A percentile compares a stretch with the other conserved stretches of the same genome.
Evolutionary conservation across 2,797 vertebrate species (phyloP).

Genomic region (Buceros bicornis): DNA sequence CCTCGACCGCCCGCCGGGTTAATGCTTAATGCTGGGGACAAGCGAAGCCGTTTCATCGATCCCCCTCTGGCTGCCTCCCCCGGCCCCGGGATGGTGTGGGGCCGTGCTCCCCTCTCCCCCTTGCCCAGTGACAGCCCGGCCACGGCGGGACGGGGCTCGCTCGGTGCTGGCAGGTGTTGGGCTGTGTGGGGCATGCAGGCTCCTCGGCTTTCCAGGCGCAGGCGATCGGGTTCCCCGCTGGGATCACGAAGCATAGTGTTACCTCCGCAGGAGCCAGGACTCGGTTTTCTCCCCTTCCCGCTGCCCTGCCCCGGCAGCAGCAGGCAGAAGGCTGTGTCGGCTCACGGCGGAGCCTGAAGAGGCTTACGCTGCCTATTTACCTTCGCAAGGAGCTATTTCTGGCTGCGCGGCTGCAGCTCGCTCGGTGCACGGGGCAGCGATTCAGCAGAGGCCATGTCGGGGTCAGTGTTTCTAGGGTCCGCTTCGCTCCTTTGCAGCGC

Average conservation of each 20-base stretch:
- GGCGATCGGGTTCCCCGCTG: not conserved
- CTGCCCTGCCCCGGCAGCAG: not conserved
- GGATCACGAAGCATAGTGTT: accelerated
- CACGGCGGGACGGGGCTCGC: not conserved
- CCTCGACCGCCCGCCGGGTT: accelerated
- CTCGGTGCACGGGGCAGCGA: not conserved
- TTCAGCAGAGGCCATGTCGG: not conserved
- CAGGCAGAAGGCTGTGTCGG: not conserved
- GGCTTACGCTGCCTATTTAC: constrained; percentile 26
- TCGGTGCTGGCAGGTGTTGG: not conserved
- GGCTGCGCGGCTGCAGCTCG: not conserved
- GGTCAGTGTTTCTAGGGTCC: not conserved
- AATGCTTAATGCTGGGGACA: accelerated
- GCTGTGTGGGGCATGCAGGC: not conserved
- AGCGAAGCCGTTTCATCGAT: accelerated
- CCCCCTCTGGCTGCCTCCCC: accelerated
- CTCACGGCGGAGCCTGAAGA: constrained; percentile 13
- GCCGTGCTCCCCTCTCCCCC: not conserved
- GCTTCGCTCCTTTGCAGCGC: not conserved
- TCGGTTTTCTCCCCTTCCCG: not conserved
- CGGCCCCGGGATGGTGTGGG: accelerated
- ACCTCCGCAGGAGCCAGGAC: not conserved
- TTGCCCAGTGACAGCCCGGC: not conserved
- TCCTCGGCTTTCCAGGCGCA: not conserved
- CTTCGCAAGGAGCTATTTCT: not conserved